Conservation (phyloP, 2,888 invertebrate genomes). For the Epirrita christyi region DNA sequence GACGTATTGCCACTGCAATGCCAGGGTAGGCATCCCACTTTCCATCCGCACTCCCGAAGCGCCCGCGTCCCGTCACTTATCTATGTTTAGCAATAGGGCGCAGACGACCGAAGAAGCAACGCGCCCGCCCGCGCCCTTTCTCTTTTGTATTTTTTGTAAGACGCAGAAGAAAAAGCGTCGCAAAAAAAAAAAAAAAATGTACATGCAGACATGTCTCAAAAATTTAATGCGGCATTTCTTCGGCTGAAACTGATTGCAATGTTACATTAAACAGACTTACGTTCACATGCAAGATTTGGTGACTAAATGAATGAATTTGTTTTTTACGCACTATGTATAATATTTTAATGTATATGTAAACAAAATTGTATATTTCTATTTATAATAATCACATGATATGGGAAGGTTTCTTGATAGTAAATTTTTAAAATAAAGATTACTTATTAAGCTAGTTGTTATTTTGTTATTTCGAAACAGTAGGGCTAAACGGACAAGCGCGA, state of each 20-base stretch:
- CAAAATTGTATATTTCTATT: conserved; percentile 68
- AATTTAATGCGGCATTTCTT: not conserved
- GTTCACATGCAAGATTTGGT: not conserved
- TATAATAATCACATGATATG: conserved; percentile 55
- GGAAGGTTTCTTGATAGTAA: conserved; percentile 63
- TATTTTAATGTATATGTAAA: conserved; percentile 57
- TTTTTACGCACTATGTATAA: conserved; percentile 1
- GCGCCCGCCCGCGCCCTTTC: no score
- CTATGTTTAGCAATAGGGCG: no score
- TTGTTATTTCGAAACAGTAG: not conserved
- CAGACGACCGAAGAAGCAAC: no score
- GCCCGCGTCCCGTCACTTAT: no score
- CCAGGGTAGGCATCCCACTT: no score
- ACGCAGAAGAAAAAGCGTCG: no score
- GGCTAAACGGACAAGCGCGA: not conserved
- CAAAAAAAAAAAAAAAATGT: no score
- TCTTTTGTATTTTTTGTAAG: no score
- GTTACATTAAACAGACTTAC: no score
- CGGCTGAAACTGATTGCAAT: not conserved
- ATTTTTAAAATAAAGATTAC: conserved; percentile 69
- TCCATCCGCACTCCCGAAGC: no score
- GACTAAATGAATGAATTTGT: not conserved
- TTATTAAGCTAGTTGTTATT: conserved; percentile 30
- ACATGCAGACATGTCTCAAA: no score
- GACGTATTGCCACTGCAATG: no score